Evolutionary conservation across 2,888 invertebrate genomes (phyloP), one percentile per base, ranked within the genome.

Genomic region (Zygaena filipendulae): DNA sequence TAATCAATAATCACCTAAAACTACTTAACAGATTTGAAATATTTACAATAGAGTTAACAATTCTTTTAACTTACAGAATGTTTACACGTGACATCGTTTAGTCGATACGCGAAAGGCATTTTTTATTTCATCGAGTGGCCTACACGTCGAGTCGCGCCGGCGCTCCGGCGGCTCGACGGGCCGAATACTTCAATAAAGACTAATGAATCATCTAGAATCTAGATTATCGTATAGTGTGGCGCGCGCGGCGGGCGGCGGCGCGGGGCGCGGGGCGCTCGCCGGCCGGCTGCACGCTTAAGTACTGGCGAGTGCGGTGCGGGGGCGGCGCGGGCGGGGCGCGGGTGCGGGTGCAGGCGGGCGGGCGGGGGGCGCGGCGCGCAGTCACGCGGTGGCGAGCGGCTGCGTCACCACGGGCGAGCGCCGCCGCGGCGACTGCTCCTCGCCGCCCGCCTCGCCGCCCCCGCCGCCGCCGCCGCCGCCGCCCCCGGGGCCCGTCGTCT

Each of bases 211-310:
- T n/a, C n/a, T n/a, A n/a, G n/a, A n/a, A n/a, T n/a, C n/a, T n/a
- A n/a, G n/a, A n/a, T n/a, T n/a, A n/a, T n/a, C n/a, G n/a, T n/a
- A n/a, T n/a, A n/a, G n/a, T 36, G 35, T 83, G 3, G 84, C 82
- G 40, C 87, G 87, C 48, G 56, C 84, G 4, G 69, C 84, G 9
- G 82, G 84, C 3, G 85, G 85, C 1, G 84, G 6, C 63, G 84
- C 8, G 86, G 86, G 86, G 20, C 71, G 84, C 34, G 30, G 21
- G 19, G 31, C 12, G 29, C 35, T n/a, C 14, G 19, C 27, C 25
- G 21, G 18, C 30, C 7, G n/a, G n/a, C n/a, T n/a, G 27, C 13
- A 8, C 6, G 20, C 12, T 14, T 21, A 16, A 21, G 22, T 21
- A 12, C 23, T 23, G 27, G 23, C 24, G 11, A 16, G 27, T 11